Percentiles rank a stretch among this genome's conserved stretches.
Conservation (phyloP, 2,797 vertebrate species). For the Poecilia wingei region DNA sequence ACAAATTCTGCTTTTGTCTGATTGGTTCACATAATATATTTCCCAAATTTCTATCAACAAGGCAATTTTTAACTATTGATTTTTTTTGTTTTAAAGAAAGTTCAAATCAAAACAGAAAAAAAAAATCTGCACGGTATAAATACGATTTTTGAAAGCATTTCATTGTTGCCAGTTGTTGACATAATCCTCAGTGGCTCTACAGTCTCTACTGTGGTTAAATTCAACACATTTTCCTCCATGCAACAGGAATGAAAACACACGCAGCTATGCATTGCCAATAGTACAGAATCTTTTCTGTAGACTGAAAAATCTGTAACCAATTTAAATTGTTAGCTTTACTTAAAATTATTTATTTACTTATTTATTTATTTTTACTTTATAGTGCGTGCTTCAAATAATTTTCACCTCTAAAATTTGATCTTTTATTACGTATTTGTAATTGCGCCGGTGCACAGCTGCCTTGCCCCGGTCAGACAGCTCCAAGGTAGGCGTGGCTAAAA, state of each 20-base stretch:
- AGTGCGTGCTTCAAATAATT: not conserved
- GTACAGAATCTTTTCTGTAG: not conserved
- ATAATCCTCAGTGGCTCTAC: not conserved
- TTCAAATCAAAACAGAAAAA: not conserved
- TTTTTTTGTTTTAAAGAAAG: not conserved
- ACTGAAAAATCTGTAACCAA: not conserved
- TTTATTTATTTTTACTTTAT: not conserved
- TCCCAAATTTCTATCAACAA: not conserved
- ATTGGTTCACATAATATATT: not conserved
- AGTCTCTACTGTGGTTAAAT: constrained; percentile 3
- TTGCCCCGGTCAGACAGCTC: too few species aligned
- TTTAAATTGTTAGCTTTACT: not conserved
- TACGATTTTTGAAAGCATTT: not conserved
- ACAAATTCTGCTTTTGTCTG: not conserved
- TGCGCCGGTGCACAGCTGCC: too few species aligned
- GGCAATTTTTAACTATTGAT: not conserved
- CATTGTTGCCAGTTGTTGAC: not conserved
- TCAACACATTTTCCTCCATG: not conserved
- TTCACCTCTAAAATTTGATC: not conserved
- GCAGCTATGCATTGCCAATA: not conserved
- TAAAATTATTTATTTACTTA: too few species aligned
- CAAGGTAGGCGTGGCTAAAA: too few species aligned
- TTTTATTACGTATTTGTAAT: not conserved
- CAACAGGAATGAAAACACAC: not conserved
- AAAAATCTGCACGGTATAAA: not conserved